Evolutionary conservation across 2,888 invertebrate genomes (phyloP).

Genomic region (Torymus tubicola): DNA sequence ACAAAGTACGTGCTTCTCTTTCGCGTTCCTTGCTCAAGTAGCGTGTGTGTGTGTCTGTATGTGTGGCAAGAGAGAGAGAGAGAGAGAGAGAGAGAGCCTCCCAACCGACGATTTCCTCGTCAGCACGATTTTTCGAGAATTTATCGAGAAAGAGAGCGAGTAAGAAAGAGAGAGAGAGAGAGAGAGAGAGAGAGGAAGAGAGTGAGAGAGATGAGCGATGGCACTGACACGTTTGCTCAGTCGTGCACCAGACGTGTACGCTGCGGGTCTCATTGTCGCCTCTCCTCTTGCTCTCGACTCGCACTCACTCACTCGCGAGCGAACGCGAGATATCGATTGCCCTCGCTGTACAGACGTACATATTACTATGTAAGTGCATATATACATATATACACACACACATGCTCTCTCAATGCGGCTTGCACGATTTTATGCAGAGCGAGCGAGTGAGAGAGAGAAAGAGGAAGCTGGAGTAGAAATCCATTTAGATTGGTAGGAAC

Average conservation of each 20-base stretch:
- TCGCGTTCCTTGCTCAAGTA: not conserved
- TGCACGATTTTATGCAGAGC: no score
- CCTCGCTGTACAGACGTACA: no score
- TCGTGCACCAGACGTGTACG: constrained; percentile 35
- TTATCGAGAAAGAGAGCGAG: constrained; percentile 19
- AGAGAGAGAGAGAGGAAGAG: constrained; percentile 13
- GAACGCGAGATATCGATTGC: no score
- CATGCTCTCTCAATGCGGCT: no score
- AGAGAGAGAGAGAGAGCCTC: constrained; percentile 10
- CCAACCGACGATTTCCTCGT: constrained; percentile 33
- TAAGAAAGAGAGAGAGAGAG: not conserved
- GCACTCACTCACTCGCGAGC: no score
- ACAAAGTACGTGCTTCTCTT: constrained; percentile 47
- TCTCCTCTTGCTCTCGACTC: not conserved
- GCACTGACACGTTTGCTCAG: constrained; percentile 35
- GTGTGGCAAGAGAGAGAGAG: not conserved
- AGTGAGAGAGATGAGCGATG: constrained; percentile 22
- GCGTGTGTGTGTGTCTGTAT: not conserved
- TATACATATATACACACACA: no score
- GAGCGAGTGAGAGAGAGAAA: no score
- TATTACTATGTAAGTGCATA: no score
- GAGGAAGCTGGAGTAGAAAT: no score
- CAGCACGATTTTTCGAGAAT: constrained; percentile 48
- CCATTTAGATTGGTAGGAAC: no score
- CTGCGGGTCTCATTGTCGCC: constrained; percentile 1